Evolutionary conservation across 2,888 invertebrate species (phyloP).

Genomic region (Sceliomorpha sp.): DNA sequence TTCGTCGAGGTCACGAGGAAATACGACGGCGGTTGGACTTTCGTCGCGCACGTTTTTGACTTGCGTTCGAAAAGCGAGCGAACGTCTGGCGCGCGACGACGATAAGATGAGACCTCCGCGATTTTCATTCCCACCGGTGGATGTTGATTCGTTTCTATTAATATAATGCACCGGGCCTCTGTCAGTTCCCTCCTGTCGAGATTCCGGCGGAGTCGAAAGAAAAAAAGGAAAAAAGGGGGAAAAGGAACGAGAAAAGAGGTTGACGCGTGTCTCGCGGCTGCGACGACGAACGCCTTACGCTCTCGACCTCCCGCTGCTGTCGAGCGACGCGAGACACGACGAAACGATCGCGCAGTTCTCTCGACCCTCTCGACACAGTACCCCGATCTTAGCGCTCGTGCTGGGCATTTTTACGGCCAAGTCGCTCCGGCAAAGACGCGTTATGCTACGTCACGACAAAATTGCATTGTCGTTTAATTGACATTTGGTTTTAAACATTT

Average conservation of each 20-base stretch:
- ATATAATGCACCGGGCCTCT: constrained; percentile 59
- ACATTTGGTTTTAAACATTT: too few species aligned
- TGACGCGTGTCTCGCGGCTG: constrained; percentile 47
- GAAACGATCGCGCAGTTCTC: not conserved
- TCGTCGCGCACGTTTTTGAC: too few species aligned
- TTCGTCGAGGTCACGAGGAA: too few species aligned
- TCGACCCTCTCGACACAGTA: constrained; percentile 2
- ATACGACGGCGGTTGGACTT: too few species aligned
- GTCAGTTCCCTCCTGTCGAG: constrained; percentile 55
- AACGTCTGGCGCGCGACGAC: too few species aligned
- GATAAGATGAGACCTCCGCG: constrained; percentile 35
- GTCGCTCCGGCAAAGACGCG: too few species aligned
- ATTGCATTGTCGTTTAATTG: too few species aligned
- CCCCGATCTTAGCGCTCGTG: constrained; percentile 4
- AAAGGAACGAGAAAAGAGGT: constrained; percentile 53
- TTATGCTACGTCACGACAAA: too few species aligned
- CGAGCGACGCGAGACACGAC: constrained; percentile 17
- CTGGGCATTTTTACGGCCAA: constrained; percentile 16
- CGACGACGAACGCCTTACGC: constrained; percentile 18
- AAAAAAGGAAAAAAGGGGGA: too few species aligned
- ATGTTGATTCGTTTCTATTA: constrained; percentile 62
- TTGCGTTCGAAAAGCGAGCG: too few species aligned
- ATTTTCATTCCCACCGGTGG: constrained; percentile 54
- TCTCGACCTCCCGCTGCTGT: constrained; percentile 56
- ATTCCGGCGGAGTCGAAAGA: constrained; percentile 21